These are phyloP conservation scores for Sigmodon hispidus DNA, from an alignment of 2,113 vertebrate genomes.

Conservation along the genomic window DNA sequence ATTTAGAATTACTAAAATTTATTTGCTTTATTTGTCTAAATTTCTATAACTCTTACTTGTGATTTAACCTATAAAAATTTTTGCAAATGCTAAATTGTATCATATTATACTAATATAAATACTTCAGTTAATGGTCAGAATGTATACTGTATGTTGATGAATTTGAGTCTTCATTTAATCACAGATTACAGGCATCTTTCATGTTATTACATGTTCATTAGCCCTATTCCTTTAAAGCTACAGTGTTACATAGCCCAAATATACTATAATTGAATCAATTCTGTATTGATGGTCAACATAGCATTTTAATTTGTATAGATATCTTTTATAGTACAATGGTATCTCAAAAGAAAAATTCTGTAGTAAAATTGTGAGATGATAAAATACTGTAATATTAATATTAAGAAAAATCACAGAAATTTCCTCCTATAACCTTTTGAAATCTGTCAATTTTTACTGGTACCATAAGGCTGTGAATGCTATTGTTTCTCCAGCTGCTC, in stretches of 20 bases:
- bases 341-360: not conserved
- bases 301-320: not conserved
- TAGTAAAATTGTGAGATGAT: not conserved
- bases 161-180: not conserved
- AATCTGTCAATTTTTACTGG: not conserved
- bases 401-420: not conserved
- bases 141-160: not conserved
- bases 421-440: not conserved
- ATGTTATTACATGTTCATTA: not conserved
- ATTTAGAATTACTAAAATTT: not conserved
- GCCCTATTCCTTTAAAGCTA: not conserved
- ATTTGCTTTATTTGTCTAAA: not conserved
- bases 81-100: not conserved
- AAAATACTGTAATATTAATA: not conserved
- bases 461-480: not conserved
- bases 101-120: not conserved
- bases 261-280: not conserved
- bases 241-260: not conserved
- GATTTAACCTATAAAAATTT: not conserved
- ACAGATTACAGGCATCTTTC: not conserved
- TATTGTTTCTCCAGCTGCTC: not conserved
- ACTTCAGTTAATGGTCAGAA: not conserved
- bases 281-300: not conserved
- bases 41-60: not conserved
- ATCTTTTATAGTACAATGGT: not conserved